Percentiles rank a stretch among this genome's conserved stretches.
Conservation (phyloP, 2,113 vertebrate genomes). For the Gavia stellata region DNA sequence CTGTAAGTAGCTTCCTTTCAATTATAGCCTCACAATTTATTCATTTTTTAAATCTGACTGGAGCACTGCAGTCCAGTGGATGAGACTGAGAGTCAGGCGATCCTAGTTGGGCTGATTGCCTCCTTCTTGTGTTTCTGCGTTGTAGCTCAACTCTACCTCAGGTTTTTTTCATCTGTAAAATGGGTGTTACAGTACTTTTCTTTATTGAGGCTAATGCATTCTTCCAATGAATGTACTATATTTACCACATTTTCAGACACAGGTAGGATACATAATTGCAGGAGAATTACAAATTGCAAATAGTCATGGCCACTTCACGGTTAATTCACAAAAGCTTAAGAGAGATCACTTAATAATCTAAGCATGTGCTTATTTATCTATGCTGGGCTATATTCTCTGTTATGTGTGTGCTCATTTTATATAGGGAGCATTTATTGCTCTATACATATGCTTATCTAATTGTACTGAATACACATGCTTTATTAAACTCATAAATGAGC, state of each 20-base stretch:
- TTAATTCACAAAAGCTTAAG: constrained; percentile 6
- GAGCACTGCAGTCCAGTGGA: background rate
- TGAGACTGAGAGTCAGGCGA: background rate
- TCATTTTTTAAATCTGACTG: background rate
- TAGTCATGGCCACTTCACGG: background rate
- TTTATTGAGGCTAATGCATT: background rate
- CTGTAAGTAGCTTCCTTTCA: background rate
- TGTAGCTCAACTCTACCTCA: background rate
- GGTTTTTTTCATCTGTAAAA: background rate
- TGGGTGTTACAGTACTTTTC: background rate
- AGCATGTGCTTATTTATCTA: background rate
- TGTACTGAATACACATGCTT: constrained; percentile 23
- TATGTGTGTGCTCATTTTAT: background rate
- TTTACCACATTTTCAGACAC: background rate
- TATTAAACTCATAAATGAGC: constrained; percentile 53
- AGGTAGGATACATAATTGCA: background rate
- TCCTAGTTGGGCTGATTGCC: accelerated
- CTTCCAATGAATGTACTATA: background rate
- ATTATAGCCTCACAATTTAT: background rate
- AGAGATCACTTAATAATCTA: constrained; percentile 15
- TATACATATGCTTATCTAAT: constrained; percentile 37
- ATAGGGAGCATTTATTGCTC: constrained; percentile 3
- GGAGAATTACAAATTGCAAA: background rate
- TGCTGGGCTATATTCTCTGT: background rate
- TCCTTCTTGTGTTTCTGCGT: background rate